Evolutionary conservation across 1,140 invertebrate species (phyloP).

Genomic region (Drosophila kepulauana): DNA sequence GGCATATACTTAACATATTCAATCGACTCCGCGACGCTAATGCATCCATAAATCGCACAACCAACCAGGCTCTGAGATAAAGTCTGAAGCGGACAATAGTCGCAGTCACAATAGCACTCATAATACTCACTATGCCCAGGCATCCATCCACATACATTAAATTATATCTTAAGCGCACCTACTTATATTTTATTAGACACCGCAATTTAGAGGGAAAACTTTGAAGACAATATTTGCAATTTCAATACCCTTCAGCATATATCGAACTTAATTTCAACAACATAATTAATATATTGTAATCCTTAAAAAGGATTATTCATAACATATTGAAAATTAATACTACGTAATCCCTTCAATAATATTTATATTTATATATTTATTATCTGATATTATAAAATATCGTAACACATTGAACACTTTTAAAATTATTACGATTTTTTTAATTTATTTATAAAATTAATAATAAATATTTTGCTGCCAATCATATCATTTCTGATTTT

Average conservation of each 20-base stretch:
- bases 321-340: no score
- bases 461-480: background rate
- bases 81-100: conserved; percentile 30
- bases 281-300: no score
- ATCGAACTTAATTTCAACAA: no score
- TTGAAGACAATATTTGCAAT: background rate
- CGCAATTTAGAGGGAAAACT: background rate
- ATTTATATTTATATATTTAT: no score
- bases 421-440: no score
- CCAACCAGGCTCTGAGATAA: conserved; percentile 2
- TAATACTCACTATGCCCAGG: conserved; percentile 7
- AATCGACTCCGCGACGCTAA: conserved; percentile 60
- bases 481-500: no score
- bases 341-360: no score
- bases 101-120: conserved; percentile 8
- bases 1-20: conserved; percentile 52
- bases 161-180: conserved; percentile 53
- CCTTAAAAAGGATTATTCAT: no score
- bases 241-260: conserved; percentile 8
- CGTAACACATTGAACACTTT: no score
- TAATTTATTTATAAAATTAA: no score
- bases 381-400: no score
- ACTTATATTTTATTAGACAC: conserved; percentile 43
- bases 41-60: conserved; percentile 68
- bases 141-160: conserved; percentile 36